phyloP scores from a whole-genome alignment of 2,797 vertebrate genomes.

The Pseudomugil gertrudae region DNA sequence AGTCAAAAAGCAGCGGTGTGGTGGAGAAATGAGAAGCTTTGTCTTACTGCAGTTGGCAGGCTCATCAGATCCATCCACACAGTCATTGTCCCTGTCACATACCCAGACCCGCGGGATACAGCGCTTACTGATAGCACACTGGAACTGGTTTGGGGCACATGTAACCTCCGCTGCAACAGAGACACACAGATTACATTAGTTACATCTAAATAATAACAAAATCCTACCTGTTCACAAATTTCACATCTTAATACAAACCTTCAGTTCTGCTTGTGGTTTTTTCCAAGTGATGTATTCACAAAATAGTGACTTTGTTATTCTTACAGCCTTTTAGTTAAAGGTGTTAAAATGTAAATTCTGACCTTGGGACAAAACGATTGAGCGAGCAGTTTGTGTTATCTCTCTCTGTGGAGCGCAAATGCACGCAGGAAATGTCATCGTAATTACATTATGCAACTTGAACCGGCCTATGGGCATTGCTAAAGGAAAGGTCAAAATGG shows the following conservation, averaged over 20 bases:
- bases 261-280: neutral
- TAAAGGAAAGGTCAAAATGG: slow-evolving; percentile 50
- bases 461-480: slow-evolving; percentile 26
- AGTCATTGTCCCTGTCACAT: slow-evolving; percentile 97
- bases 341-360: slow-evolving; percentile 50
- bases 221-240: neutral
- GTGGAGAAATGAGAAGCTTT: slow-evolving; percentile 3
- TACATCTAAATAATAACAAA: slow-evolving; percentile 1
- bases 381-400: slow-evolving; percentile 29
- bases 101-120: slow-evolving; percentile 99
- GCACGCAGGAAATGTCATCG: slow-evolving; percentile 51
- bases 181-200: slow-evolving; percentile 16
- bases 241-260: neutral
- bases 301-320: slow-evolving; percentile 3
- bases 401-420: slow-evolving; percentile 36
- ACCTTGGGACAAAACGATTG: slow-evolving; percentile 17
- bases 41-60: slow-evolving; percentile 98
- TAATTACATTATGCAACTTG: slow-evolving; percentile 51
- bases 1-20: neutral
- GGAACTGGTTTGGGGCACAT: slow-evolving; percentile 99
- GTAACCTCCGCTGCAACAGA: slow-evolving; percentile 90
- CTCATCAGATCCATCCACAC: slow-evolving; percentile 95
- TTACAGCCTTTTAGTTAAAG: slow-evolving; percentile 13
- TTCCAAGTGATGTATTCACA: no score
- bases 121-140: slow-evolving; percentile 96